These are phyloP conservation scores for Ammospiza nelsoni DNA, from an alignment of 2,113 vertebrate genomes.

Conservation along the genomic window DNA sequence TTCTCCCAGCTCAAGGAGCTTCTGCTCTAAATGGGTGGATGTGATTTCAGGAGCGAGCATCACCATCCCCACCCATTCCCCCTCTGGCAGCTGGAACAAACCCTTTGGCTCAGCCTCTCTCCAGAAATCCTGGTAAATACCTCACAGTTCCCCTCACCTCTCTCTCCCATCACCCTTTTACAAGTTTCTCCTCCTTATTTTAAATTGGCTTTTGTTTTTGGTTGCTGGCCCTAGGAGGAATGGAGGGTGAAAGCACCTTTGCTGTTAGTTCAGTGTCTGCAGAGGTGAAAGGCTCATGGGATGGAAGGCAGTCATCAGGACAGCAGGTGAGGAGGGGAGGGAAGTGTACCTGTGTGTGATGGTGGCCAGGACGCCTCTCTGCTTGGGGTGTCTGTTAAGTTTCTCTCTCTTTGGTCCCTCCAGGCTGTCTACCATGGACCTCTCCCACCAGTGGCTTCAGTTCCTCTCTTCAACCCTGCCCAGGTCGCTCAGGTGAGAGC, in stretches of 20 bases:
- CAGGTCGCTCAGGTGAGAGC: conserved; percentile 71
- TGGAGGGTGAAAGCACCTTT: neutral
- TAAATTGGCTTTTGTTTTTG: neutral
- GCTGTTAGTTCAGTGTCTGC: neutral
- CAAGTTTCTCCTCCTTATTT: neutral
- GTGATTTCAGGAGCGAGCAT: conserved; percentile 49
- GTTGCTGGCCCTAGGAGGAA: neutral
- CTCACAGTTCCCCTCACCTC: fast-evolving
- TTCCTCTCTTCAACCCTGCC: conserved; percentile 75
- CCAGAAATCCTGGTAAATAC: conserved; percentile 72
- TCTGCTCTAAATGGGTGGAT: neutral
- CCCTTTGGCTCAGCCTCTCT: neutral
- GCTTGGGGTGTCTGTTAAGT: fast-evolving
- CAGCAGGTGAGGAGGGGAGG: conserved; percentile 17
- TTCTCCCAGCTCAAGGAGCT: neutral
- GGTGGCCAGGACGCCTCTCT: neutral
- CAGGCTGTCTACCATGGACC: neutral
- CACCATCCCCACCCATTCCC: neutral
- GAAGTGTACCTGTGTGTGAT: fast-evolving
- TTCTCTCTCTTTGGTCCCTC: neutral
- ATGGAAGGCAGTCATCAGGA: neutral
- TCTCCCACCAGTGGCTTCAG: neutral
- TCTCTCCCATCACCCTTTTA: neutral
- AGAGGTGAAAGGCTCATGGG: neutral
- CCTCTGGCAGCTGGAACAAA: neutral